Conservation (phyloP, 2,113 vertebrate genomes). For the Stercorarius parasiticus region DNA sequence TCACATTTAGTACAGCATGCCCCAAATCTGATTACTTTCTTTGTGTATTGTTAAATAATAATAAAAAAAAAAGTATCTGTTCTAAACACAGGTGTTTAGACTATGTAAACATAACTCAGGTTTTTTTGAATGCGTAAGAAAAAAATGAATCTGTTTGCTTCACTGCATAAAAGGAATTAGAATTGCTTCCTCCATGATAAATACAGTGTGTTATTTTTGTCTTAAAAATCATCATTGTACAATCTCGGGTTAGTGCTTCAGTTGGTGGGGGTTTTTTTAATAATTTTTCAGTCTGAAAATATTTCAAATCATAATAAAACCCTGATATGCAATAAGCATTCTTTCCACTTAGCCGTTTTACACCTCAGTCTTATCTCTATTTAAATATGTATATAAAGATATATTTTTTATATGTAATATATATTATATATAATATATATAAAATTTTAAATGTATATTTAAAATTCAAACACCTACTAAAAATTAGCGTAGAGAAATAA, state of each 20-base stretch:
- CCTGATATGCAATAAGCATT: not conserved
- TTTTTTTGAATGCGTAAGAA: not conserved
- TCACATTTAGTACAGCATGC: not conserved
- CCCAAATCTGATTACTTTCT: not conserved
- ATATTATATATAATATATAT: too few species aligned
- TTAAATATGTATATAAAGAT: not conserved
- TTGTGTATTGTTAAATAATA: not conserved
- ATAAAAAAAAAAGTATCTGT: not conserved
- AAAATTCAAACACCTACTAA: not conserved
- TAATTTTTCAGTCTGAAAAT: not conserved
- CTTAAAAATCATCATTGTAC: not conserved
- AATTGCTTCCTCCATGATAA: not conserved
- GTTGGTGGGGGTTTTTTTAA: not conserved
- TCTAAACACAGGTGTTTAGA: not conserved
- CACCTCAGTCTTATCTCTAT: not conserved
- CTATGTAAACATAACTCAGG: not conserved
- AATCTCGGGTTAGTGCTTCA: not conserved
- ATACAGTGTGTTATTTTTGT: not conserved
- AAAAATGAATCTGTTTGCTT: not conserved
- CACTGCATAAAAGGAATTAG: not conserved
- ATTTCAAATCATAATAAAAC: not conserved
- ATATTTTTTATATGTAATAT: too few species aligned
- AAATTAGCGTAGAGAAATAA: not conserved
- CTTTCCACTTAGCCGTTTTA: not conserved
- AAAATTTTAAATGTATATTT: not conserved